Conservation (phyloP, 2,888 invertebrate species). For the Hirtodrosophila trivittata region DNA sequence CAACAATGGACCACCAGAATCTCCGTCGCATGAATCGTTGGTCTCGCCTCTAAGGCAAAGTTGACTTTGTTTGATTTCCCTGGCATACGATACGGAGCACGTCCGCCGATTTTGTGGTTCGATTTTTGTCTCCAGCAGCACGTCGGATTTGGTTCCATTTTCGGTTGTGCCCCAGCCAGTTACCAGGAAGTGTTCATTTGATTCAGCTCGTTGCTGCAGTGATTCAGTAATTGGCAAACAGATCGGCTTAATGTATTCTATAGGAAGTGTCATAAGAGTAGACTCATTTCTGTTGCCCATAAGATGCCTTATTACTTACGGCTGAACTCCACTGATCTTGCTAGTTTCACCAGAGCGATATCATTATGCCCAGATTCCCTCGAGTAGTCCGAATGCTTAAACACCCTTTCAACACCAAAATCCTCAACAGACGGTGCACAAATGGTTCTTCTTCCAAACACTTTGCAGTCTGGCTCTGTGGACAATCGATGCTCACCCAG, state of each 20-base stretch:
- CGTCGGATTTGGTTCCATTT: constrained; percentile 12
- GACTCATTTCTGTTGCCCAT: too few relatives aligned
- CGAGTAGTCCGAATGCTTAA: constrained; percentile 14
- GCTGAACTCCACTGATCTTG: constrained; percentile 17
- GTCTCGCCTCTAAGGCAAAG: background rate
- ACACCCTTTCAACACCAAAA: constrained; percentile 16
- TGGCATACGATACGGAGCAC: constrained; percentile 2
- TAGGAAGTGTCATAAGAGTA: background rate
- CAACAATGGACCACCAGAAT: constrained; percentile 39
- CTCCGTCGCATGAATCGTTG: constrained; percentile 35
- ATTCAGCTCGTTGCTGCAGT: constrained; percentile 12
- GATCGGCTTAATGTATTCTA: constrained; percentile 39
- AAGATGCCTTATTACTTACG: constrained; percentile 11
- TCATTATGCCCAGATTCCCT: constrained; percentile 7
- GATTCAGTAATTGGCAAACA: constrained; percentile 27
- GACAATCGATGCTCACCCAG: constrained; percentile 36
- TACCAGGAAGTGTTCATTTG: constrained; percentile 10
- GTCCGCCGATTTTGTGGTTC: background rate
- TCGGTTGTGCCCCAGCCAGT: constrained; percentile 40
- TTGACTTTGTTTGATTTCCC: background rate
- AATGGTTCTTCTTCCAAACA: background rate
- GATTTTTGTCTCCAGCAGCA: constrained; percentile 19
- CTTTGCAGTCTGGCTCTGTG: constrained; percentile 25
- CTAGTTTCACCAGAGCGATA: constrained; percentile 35
- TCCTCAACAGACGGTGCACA: constrained; percentile 33